Percentiles rank a stretch among this genome's conserved stretches.
Conservation (phyloP, 2,888 invertebrate genomes). For the Keiferia lycopersicella region DNA sequence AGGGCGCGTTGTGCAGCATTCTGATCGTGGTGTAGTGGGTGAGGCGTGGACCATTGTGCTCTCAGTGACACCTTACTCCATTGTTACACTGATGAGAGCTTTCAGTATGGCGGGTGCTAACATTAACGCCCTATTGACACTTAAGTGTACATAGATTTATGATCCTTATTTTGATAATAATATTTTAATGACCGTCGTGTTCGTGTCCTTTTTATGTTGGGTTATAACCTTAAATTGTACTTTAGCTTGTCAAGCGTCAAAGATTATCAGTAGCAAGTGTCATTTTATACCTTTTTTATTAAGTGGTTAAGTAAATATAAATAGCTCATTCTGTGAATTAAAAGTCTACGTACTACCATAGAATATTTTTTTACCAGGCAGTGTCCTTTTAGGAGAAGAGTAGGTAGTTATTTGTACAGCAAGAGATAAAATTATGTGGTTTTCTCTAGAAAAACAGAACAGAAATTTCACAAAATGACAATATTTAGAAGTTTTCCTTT, state of each 20-base stretch:
- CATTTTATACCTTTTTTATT: background rate
- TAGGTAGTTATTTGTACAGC: no score
- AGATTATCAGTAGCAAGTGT: background rate
- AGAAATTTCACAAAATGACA: no score
- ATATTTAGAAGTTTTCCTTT: no score
- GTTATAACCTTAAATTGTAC: background rate
- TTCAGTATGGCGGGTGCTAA: slow-evolving; percentile 33
- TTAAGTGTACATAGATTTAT: slow-evolving; percentile 13
- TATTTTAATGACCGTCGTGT: slow-evolving; percentile 8
- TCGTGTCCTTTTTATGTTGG: slow-evolving; percentile 3
- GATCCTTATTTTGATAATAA: background rate
- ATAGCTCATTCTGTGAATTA: no score
- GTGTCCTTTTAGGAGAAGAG: no score
- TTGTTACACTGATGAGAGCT: slow-evolving; percentile 35
- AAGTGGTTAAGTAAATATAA: background rate
- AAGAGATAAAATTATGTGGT: no score
- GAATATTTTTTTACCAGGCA: no score
- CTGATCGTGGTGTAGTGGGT: slow-evolving; percentile 58
- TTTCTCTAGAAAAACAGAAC: no score
- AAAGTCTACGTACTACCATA: background rate
- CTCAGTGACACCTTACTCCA: slow-evolving; percentile 44
- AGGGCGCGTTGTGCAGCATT: slow-evolving; percentile 60
- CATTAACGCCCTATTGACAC: slow-evolving; percentile 16
- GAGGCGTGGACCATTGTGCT: slow-evolving; percentile 48
- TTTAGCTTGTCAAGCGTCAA: slow-evolving; percentile 1